Evolutionary conservation across 2,888 invertebrate genomes (phyloP).

Genomic region (Leptopterna dolabrata): DNA sequence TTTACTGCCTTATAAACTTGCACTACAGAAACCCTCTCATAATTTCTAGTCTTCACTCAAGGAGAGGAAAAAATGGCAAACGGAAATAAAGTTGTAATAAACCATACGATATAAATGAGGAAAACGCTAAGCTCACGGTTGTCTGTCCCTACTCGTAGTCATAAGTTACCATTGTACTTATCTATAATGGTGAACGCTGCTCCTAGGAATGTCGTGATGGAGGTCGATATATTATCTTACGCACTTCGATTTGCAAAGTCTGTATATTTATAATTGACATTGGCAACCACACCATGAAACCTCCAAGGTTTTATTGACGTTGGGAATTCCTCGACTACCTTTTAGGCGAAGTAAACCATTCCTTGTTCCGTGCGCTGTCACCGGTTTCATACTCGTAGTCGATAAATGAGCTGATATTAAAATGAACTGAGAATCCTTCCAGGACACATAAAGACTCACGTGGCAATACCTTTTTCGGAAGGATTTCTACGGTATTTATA

Average conservation of each 20-base stretch:
- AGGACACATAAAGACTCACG: background rate
- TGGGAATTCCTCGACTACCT: background rate
- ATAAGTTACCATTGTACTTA: background rate
- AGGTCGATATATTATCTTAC: background rate
- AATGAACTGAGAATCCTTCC: background rate
- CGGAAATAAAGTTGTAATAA: conserved; percentile 3
- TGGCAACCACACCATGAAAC: background rate
- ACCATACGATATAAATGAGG: background rate
- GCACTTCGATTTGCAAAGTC: background rate
- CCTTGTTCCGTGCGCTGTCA: background rate
- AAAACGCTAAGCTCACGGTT: background rate
- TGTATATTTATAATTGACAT: background rate
- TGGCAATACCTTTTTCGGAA: background rate
- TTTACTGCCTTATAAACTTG: background rate
- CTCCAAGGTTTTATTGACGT: background rate
- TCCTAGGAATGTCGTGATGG: background rate
- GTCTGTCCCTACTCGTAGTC: background rate
- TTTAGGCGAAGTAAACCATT: background rate
- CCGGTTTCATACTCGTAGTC: background rate
- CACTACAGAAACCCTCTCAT: background rate
- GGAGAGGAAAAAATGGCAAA: background rate
- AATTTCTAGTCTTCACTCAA: background rate
- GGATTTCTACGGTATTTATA: too few relatives aligned
- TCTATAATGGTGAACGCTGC: background rate
- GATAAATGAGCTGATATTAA: background rate